Base-by-base conservation (phyloP, 2,797 vertebrate genomes). In the Morelia viridis region DNA sequence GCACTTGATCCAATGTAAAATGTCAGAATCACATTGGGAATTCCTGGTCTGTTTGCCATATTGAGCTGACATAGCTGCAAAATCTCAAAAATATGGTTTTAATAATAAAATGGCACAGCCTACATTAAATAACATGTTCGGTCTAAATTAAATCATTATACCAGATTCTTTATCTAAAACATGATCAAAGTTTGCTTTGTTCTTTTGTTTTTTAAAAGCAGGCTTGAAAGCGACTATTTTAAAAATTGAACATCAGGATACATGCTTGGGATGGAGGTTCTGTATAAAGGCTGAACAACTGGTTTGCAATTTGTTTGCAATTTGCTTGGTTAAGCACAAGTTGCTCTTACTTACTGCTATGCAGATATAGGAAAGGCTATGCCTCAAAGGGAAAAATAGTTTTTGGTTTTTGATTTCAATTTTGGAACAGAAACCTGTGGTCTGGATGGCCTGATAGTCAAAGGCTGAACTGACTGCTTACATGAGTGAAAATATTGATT, bases 11-110 rank as follows among this genome's bases (percentile, higher is more conserved):
- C 94, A 96, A 92, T 6, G 80, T 90, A 95, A 96, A 96, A 96
- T 96, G 95, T 96, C 96, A 97, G 95, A 96, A 96, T 97, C 96
- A 94, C 95, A 96, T 97, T 97, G 96, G 93, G 95, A 95, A 91
- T 96, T 96, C 96, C 96, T 95, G 92, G 96, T 97, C 96, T 97
- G 97, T 97, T 96, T 96, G 95, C 96, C 96, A 93, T 96, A 96
- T 96, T 96, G 96, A 96, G 96, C 96, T 97, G 96, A 97, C 96
- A 96, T 96, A 96, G 95, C 97, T 97, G 96, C 97, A 97, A 97
- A 98, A 97, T 95, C 96, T 97, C 97, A 96, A 95, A 96, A 97
- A 97, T 97, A 97, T 96, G 97, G 94, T 96, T 97, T 97, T 97
- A 97, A 97, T 98, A 97, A 97, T 92, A 92, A 93, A 95, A 95